Evolutionary conservation across 2,888 invertebrate species (phyloP).

Genomic region (Gonocerus acuteangulatus): DNA sequence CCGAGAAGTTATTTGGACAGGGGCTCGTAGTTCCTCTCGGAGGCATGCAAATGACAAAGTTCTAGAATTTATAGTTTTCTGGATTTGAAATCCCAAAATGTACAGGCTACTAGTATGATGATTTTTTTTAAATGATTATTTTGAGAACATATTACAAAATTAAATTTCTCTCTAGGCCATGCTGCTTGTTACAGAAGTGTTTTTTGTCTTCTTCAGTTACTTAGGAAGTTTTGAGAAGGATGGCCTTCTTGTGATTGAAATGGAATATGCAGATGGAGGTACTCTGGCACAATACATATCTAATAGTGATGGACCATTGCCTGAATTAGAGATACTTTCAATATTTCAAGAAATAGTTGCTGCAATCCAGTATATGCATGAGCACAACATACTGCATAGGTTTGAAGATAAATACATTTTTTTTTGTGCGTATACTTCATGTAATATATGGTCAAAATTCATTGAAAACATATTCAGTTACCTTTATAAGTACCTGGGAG

Average conservation of each 20-base stretch:
- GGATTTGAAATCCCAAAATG: neutral
- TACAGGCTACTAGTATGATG: neutral
- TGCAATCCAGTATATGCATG: conserved; percentile 63
- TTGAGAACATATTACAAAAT: neutral
- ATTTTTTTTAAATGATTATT: neutral
- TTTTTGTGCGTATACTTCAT: too few relatives aligned
- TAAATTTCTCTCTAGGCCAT: neutral
- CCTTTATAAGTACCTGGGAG: too few relatives aligned
- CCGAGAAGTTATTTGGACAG: too few relatives aligned
- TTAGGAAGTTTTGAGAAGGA: conserved; percentile 65
- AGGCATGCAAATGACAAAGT: too few relatives aligned
- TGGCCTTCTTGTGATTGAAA: conserved; percentile 62
- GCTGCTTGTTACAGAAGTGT: neutral
- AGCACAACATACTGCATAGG: conserved; percentile 56
- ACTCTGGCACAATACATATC: conserved; percentile 59
- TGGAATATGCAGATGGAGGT: conserved; percentile 72
- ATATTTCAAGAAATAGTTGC: conserved; percentile 61
- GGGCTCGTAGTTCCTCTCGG: too few relatives aligned
- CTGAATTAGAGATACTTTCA: conserved; percentile 55
- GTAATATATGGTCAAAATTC: too few relatives aligned
- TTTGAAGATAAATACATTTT: too few relatives aligned
- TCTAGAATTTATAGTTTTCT: too few relatives aligned
- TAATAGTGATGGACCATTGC: conserved; percentile 48
- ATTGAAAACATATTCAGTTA: too few relatives aligned
- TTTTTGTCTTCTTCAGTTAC: conserved; percentile 52